Conservation (phyloP, 2,113 vertebrate genomes). For the Diadophis punctatus region DNA sequence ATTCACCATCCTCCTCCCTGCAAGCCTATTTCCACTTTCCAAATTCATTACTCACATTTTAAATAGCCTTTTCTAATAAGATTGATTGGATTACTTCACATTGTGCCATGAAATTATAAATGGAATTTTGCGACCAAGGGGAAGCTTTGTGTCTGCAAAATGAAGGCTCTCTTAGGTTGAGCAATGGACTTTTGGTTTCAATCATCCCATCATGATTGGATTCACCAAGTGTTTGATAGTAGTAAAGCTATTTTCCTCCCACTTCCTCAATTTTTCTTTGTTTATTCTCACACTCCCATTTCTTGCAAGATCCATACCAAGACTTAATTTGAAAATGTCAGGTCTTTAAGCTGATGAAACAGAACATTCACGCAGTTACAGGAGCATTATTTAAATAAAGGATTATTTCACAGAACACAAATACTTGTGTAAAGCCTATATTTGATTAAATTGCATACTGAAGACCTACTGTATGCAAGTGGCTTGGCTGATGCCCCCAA, state of each 20-base stretch:
- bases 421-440: neutral
- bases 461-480: neutral
- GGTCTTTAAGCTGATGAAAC: neutral
- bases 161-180: neutral
- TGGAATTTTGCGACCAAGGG: constrained; percentile 1
- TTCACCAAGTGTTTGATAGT: neutral
- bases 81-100: neutral
- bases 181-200: neutral
- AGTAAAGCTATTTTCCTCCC: neutral
- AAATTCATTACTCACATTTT: neutral
- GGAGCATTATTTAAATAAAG: neutral
- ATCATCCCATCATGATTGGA: neutral
- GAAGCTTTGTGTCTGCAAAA: neutral
- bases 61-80: constrained; percentile 17
- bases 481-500: neutral
- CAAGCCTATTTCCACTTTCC: neutral
- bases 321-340: neutral
- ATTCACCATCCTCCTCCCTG: neutral
- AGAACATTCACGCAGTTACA: neutral
- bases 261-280: neutral
- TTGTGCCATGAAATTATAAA: neutral
- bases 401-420: neutral
- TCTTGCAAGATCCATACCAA: neutral
- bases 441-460: neutral
- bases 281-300: neutral